Conservation (phyloP, 2,113 vertebrate genomes). For the Periophthalmodon schlosseri region DNA sequence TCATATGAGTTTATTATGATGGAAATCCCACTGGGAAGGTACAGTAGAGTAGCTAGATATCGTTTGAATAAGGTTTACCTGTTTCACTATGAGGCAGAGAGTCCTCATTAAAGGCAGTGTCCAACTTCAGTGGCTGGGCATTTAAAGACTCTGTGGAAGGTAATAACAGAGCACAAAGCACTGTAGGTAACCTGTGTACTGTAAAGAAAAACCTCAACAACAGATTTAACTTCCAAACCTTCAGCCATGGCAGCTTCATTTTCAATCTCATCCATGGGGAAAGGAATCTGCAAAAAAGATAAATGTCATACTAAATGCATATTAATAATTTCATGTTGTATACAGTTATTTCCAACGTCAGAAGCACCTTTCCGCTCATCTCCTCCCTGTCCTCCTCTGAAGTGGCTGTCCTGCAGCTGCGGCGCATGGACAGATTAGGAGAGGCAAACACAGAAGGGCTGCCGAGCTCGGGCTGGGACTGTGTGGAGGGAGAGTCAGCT, state of each 20-base stretch:
- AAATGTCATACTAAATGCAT: not conserved
- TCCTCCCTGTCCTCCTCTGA: slow-evolving; percentile 10
- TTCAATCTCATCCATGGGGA: slow-evolving; percentile 54
- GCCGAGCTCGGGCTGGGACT: slow-evolving; percentile 36
- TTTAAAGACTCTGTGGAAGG: slow-evolving; percentile 43
- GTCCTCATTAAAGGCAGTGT: slow-evolving; percentile 54
- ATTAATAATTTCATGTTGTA: not conserved
- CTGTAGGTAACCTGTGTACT: not conserved
- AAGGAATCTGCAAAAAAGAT: slow-evolving; percentile 48
- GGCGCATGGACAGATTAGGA: slow-evolving; percentile 13
- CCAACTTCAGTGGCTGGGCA: slow-evolving; percentile 41
- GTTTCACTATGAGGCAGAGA: slow-evolving; percentile 22
- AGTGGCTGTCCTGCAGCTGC: not conserved
- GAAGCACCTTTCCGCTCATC: slow-evolving; percentile 41
- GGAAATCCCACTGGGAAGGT: not conserved
- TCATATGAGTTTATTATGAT: not conserved
- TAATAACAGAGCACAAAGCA: not conserved
- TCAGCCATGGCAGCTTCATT: not conserved
- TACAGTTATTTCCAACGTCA: not conserved
- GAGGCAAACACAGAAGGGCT: slow-evolving; percentile 52
- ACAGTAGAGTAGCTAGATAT: not conserved
- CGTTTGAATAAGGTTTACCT: slow-evolving; percentile 45
- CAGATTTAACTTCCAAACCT: slow-evolving; percentile 46
- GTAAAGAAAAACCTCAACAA: not conserved
- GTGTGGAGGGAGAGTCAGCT: slow-evolving; percentile 8